Evolutionary conservation across 2,797 vertebrate genomes (phyloP), one percentile per base, ranked within the genome.

Genomic region (Alectoris magna): DNA sequence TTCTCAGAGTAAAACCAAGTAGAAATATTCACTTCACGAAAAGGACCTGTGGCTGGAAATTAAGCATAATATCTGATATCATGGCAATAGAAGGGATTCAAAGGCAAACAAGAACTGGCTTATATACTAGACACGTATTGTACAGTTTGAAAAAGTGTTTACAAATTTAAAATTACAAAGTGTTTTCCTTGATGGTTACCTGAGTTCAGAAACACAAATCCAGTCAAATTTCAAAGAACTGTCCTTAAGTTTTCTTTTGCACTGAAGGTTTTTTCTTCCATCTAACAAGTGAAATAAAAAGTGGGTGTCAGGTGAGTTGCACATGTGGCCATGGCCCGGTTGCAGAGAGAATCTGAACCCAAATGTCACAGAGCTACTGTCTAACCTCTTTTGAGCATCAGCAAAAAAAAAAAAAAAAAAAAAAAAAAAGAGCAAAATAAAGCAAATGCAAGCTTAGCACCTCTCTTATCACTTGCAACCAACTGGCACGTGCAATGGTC

Each of bases 1-100:
- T 91, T 91, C 41, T 89, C 58, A 74, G 69, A 85, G 82, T 66
- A 93, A 90, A 84, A 91, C 41, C 27, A 92, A 77, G 22, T 17
- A n/a, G 2, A 91, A 94, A 19, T 24, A 85, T 71, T 23, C 38
- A 27, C 26, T 79, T 86, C 64, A 70, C 56, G 74, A 87, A 90
- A 93, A 86, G 39, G 2, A 86, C 71, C 68, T 69, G 60, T 66
- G 11, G 4, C 79, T 74, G 34, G 46, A 46, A 89, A 89, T 66
- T 72, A 74, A 83, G 16, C 29, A 29, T 41, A 46, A 75, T 51
- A 80, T 77, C 69, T 86, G 66, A 38, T 85, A 63, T 66, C 62
- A 59, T 1, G 3, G 58, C 66, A 88, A 55, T 29, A 71, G 49
- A 39, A 85, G 34, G 79, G 19, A 67, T 75, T 48, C 69, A 83